These are phyloP conservation scores for Cyprinodon brontotheroides DNA, from an alignment of 2,113 vertebrate genomes.

Conservation along the genomic window DNA sequence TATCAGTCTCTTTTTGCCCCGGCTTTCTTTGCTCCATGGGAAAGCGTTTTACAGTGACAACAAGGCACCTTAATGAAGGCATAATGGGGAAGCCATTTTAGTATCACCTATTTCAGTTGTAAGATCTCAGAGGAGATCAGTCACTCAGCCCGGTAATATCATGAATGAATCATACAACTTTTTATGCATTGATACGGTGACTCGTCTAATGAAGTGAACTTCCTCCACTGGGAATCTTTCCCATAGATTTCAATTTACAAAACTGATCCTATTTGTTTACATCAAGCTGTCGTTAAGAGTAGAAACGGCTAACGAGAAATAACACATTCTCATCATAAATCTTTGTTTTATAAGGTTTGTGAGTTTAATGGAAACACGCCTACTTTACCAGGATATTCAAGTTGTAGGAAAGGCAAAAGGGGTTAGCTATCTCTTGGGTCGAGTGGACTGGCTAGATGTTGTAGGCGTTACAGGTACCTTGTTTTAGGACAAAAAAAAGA, in stretches of 20 bases:
- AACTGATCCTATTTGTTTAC: slow-evolving; percentile 4
- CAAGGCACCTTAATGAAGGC: slow-evolving; percentile 43
- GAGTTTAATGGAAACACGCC: not conserved
- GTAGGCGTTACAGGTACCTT: not conserved
- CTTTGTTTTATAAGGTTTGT: not conserved
- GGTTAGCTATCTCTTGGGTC: not conserved
- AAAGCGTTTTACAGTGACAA: slow-evolving; percentile 58
- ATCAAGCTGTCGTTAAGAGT: slow-evolving; percentile 2
- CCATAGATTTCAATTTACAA: slow-evolving; percentile 36
- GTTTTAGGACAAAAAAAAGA: not conserved
- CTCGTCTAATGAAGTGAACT: slow-evolving; percentile 33
- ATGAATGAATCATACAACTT: slow-evolving; percentile 29
- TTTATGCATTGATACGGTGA: not conserved
- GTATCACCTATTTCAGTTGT: slow-evolving; percentile 41
- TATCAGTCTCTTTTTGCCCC: slow-evolving; percentile 36
- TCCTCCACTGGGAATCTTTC: slow-evolving; percentile 30
- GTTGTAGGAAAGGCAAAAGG: not conserved
- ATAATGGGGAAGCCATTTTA: slow-evolving; percentile 59
- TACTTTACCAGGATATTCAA: not conserved
- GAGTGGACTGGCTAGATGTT: not conserved
- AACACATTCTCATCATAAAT: not conserved
- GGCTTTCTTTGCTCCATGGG: slow-evolving; percentile 34
- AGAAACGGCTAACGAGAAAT: not conserved
- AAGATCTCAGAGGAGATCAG: slow-evolving; percentile 57
- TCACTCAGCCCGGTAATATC: slow-evolving; percentile 37